Base-by-base conservation (phyloP, 2,113 vertebrate genomes). In the Lampris incognitus region DNA sequence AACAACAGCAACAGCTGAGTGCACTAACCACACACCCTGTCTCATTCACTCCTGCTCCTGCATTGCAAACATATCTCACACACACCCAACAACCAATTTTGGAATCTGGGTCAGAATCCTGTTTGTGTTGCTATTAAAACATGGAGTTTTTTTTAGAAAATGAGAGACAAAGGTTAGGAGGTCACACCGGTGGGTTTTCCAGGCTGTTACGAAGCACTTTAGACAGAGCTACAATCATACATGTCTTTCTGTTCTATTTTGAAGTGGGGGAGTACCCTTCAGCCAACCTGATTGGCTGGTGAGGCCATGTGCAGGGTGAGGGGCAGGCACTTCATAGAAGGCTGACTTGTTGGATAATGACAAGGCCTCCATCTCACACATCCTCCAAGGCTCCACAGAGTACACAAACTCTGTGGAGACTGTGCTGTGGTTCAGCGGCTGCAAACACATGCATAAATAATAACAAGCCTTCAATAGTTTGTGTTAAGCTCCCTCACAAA, bases 361-460 rank as follows among this genome's bases (percentile, higher is more conserved):
- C 66, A 42, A n/a, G 10, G 11, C 10, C 11, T 51, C 5, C 70
- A 49, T 61, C 54, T 66, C 52, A 39, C 38, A 13, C 56, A 57
- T 67, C 69, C 76, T 36, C 44, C 9, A 5, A 50, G n/a, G 6
- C 70, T 72, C 50, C 55, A 49, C 50, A 57, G 52, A 79, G 70
- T 51, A 78, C 3, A 50, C 42, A 58, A 39, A 24, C 44, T 67
- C 62, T 66, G 60, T 85, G 82, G 57, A 83, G 46, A 82, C 41
- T 84, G 79, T 77, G 61, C 60, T 69, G 76, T 39, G 9, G 72
- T 51, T 49, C 13, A 39, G 62, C 74, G 39, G 63, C 78, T 48
- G 40, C 57, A 77, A 66, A 58, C 81, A 67, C 83, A 81, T 86
- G 76, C 64, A 85, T 85, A 78, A 87, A 54, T 88, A 80, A 85